phyloP scores from a whole-genome alignment of 2,113 vertebrate species.

The Garra rufa region DNA sequence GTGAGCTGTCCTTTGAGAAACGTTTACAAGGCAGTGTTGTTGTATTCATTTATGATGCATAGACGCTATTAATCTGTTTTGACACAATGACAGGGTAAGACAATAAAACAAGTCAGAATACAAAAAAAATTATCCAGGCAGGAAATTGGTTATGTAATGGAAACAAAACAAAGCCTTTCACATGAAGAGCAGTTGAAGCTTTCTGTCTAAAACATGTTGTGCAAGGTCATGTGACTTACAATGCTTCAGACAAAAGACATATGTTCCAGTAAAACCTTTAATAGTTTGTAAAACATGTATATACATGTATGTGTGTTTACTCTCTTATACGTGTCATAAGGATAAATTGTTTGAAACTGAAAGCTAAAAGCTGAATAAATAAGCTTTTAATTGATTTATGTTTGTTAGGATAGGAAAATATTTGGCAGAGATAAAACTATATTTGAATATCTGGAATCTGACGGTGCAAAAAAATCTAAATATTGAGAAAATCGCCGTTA shows the following conservation, averaged over 20 bases:
- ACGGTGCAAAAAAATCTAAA: too few species aligned
- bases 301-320: too few species aligned
- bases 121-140: constrained; percentile 23
- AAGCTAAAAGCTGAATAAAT: too few species aligned
- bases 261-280: neutral
- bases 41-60: constrained; percentile 31
- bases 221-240: neutral
- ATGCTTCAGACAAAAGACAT: neutral
- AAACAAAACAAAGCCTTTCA: constrained; percentile 1
- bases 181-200: neutral
- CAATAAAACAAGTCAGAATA: neutral
- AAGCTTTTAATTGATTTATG: too few species aligned
- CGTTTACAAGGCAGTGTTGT: constrained; percentile 20
- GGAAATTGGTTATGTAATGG: constrained; percentile 41
- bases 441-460: too few species aligned
- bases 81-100: constrained; percentile 28
- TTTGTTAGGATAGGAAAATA: too few species aligned
- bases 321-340: too few species aligned
- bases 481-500: too few species aligned
- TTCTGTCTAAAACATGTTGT: neutral
- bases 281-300: neutral
- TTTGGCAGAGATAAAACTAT: too few species aligned
- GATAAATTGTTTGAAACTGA: too few species aligned
- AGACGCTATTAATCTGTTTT: constrained; percentile 39
- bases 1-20: constrained; percentile 21